Evolutionary conservation across 2,113 vertebrate genomes (phyloP).

Genomic region (Hirundichthys speculiger): DNA sequence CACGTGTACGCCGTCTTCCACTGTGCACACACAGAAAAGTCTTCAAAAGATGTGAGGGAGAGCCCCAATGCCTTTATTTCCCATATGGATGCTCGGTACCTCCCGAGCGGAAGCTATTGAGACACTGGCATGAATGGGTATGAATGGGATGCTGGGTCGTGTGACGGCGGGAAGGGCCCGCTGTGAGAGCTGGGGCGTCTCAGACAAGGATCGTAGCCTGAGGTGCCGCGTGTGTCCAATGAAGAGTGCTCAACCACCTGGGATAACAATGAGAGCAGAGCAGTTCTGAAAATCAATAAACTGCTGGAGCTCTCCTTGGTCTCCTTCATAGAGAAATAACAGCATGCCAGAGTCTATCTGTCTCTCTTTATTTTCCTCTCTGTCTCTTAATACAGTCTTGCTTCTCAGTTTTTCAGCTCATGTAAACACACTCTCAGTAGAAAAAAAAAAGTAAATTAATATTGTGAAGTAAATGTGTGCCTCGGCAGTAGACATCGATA

Average conservation of each 20-base stretch:
- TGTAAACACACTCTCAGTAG: background rate
- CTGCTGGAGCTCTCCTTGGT: constrained; percentile 62
- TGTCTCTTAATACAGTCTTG: constrained; percentile 23
- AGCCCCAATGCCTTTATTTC: constrained; percentile 34
- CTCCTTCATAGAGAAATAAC: constrained; percentile 67
- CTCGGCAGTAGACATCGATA: constrained; percentile 43
- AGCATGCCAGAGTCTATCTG: constrained; percentile 55
- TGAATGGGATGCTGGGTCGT: constrained; percentile 47
- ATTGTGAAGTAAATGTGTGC: constrained; percentile 1
- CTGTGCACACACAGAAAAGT: constrained; percentile 35
- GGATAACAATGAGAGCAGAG: constrained; percentile 69
- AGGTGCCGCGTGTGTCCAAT: constrained; percentile 66
- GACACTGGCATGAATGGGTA: constrained; percentile 43
- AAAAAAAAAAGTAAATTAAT: background rate
- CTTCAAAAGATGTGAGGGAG: constrained; percentile 40
- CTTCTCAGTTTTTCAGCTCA: background rate
- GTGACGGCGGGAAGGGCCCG: constrained; percentile 52
- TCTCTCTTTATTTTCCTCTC: constrained; percentile 35
- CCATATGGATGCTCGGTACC: constrained; percentile 31
- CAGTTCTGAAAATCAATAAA: constrained; percentile 76
- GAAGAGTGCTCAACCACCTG: constrained; percentile 65
- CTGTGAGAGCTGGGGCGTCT: constrained; percentile 58
- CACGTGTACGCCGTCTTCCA: constrained; percentile 19
- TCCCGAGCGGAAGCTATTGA: constrained; percentile 44
- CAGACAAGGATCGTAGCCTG: constrained; percentile 69